Evolutionary conservation across 53 echinoderm and acorn worm genomes (phyloP), one percentile per base, ranked within the genome.

Genomic region (Patiria pectinifera): DNA sequence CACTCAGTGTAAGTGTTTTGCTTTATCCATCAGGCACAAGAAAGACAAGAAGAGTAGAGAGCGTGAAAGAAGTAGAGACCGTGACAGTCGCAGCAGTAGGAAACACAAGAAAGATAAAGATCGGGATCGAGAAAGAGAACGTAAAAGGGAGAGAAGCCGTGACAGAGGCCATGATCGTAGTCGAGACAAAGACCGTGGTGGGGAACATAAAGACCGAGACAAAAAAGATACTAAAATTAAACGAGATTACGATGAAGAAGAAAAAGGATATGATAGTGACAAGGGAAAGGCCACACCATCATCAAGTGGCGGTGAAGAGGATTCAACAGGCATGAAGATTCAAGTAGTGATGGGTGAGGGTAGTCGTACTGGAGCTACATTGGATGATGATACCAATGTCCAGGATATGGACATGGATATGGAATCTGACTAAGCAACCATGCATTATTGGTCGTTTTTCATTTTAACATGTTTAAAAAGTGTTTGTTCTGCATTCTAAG

Each of bases 211-310:
- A 45, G 92, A 94, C 35, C 62, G 66, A 79, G 92, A 93, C 24
- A 92, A 94, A 87, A 79, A 77, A 58, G 88, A 90, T 4, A 94
- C 92, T 13, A 98, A 96, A 79, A 91, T 98, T 76, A 98, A 95
- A 82, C 85, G 98, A 76, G 98, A 98, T 80, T 98, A 98, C 59
- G 99, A 98, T 72, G 99, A 98, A 78, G 99, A 98, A 76, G 99
- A 98, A 86, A 96, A 98, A 92, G 99, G 99, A 4, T 98, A 94
- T 58, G 93, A 92, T 59, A 96, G 94, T 87, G 97, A 94, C 49
- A 96, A 94, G 87, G 96, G 85, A n/a, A 92, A 89, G 49, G 93
- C 86, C 6, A 62, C 78, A 21, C 11, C 81, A 16, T 80, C 90
- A 69, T 90, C 90, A 11, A 93, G 87, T 59, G 93, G 82, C 24